Evolutionary conservation across 2,113 vertebrate genomes (phyloP), one percentile per base, ranked within the genome.

Genomic region (Rhodinocichla rosea): DNA sequence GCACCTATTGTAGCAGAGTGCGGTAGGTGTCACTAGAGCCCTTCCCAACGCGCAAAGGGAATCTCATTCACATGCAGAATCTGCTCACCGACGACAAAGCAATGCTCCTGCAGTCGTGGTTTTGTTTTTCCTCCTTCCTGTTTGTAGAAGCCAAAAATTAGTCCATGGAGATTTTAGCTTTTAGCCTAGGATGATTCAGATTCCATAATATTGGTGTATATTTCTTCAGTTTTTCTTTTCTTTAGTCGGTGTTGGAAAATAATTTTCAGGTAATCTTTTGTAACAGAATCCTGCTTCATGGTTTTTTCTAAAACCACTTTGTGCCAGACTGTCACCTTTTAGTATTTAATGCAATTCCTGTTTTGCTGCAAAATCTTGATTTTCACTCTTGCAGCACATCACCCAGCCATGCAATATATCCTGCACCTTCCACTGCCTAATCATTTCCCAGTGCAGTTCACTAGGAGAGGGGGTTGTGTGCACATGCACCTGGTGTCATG

Each of bases 11-110:
- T 1, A 9, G 35, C 53, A 11, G 52, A 32, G 69, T 7, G 90
- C 98, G 77, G 94, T 24, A 97, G 98, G 87, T 98, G 98, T 98
- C 97, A 97, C 96, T 39, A 91, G 91, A 98, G 78, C 77, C 90
- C 94, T 97, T 97, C 37, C 76, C 91, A 90, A 65, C 15, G 33
- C 4, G 35, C 24, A 1, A 6, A 35, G 55, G 33, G n/a, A 45
- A n/a, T 49, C 60, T 82, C 35, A 19, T 52, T n/a, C 60, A 5
- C 4, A 64, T 50, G 83, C 44, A 13, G 67, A 22, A 35, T 33
- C 75, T 2, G 35, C 67, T 70, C 55, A 7, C 60, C 7, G 3
- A 2, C 50, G 11, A 50, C 19, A 21, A 74, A 50, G 24, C 56
- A 23, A 22, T 24, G 33, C 52, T 95, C 74, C 73, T 55, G 49